phyloP scores from a whole-genome alignment of 1,140 invertebrate species.

The Melipona quadrifasciata region DNA sequence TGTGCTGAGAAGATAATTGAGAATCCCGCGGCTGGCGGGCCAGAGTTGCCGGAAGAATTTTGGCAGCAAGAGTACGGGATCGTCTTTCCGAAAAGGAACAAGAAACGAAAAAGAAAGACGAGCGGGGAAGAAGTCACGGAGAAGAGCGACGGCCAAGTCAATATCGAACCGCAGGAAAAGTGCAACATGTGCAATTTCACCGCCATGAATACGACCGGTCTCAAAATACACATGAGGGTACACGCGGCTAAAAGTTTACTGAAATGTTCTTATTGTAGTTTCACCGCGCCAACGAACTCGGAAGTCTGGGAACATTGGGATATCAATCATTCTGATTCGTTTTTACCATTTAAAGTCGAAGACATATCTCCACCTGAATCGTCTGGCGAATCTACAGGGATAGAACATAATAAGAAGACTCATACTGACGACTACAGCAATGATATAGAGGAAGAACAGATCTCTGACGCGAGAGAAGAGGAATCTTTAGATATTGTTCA shows the following conservation, averaged over 20 bases:
- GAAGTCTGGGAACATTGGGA: slow-evolving; percentile 76
- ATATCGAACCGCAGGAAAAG: slow-evolving; percentile 34
- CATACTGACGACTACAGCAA: slow-evolving; percentile 49
- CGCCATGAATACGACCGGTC: slow-evolving; percentile 68
- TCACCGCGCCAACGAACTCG: slow-evolving; percentile 52
- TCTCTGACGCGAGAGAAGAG: background rate
- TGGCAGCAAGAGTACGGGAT: slow-evolving; percentile 79
- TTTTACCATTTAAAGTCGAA: slow-evolving; percentile 61
- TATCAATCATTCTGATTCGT: slow-evolving; percentile 66
- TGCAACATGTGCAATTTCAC: slow-evolving; percentile 73
- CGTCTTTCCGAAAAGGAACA: slow-evolving; percentile 49
- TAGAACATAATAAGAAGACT: slow-evolving; percentile 1
- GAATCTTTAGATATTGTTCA: slow-evolving; percentile 58
- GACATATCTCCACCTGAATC: background rate
- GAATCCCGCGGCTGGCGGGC: slow-evolving; percentile 63
- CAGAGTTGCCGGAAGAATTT: slow-evolving; percentile 74
- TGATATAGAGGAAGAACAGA: slow-evolving; percentile 64
- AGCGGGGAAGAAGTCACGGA: slow-evolving; percentile 28
- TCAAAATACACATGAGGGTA: slow-evolving; percentile 72
- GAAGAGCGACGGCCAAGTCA: background rate
- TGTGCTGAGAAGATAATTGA: slow-evolving; percentile 62
- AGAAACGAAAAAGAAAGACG: slow-evolving; percentile 50
- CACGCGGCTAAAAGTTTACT: slow-evolving; percentile 62
- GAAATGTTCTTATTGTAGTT: slow-evolving; percentile 76
- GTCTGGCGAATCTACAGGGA: background rate